Base-by-base conservation (phyloP, 2,113 vertebrate genomes). In the Aspiorhynchus laticeps region DNA sequence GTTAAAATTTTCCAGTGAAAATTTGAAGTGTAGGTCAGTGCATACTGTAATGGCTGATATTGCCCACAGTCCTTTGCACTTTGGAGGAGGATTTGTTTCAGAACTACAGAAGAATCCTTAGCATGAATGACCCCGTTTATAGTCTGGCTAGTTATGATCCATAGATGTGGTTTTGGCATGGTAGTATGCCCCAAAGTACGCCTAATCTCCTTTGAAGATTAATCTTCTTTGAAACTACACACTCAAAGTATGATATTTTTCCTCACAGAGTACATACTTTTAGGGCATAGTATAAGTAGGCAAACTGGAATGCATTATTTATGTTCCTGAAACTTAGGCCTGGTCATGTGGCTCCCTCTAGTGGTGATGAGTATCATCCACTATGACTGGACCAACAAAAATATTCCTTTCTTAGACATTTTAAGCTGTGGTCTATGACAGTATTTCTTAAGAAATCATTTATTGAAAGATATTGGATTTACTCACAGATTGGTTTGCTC, bases 341-440 rank as follows among this genome's bases (percentile, higher is more conserved):
- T 85, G 65, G 26, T 46, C 38, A 11, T 21, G 24, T 84, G 88
- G 0, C 28, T 43, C 85, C 91, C 48, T 90, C 93, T 92, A 77
- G 89, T 90, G 92, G 90, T 1, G 5, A 33, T 7, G 74, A 63
- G 10, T 51, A 33, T 28, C 1, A 26, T 59, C 78, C 4, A 2
- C 6, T 7, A 26, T 51, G 43, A 78, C 17, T 41, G 78, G 12
- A 80, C 53, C 21, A 63, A 26, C 9, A 61, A 8, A 17, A 21
- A 56, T 11, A 4, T 33, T 59, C 21, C 19, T 51, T 51, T 1
- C 41, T 28, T 26, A 9, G 26, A 21, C 3, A 10, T 73, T 71
- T 38, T 24, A 24, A 12, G 11, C 19, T 41, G 19, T 41, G 12
- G 4, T 41, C 69, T 38, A 38, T 21, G 7, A 69, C 6, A 14